Evolutionary conservation across 2,113 vertebrate species (phyloP), one percentile per base, ranked within the genome.

Genomic region (Barnardius zonarius): DNA sequence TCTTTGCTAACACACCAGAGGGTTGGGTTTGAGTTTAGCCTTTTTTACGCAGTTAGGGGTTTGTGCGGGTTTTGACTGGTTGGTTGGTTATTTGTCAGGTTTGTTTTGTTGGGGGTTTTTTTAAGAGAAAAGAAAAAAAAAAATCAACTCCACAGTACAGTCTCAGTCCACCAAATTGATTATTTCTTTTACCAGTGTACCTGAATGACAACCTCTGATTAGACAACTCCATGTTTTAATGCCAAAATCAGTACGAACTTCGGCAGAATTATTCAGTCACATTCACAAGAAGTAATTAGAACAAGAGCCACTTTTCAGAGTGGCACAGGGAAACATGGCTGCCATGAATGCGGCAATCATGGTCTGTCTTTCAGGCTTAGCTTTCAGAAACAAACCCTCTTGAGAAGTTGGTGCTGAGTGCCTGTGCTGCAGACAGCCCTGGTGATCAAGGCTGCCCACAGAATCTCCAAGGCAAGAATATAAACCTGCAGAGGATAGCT

Each of bases 81-180:
- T 13, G 9, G 0, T 57, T 30, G 17, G 10, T 54, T 72, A 13
- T 2, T 43, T 61, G 46, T 35, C 3, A 3, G 4, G 18, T 76
- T 57, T 44, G 25, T 24, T 24, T 57, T 35, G 9, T 22, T 67
- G 23, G 5, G 0, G 8, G 0, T 1, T 10, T 35, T 69, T 73
- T 44, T 19, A 19, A 31, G 33, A 22, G 19, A 23, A 57, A 23
- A 57, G 5, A 59, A 92, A 41, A 87, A 92, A 41, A 87, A 18
- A 2, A 35, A 0, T 43, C 19, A 68, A 52, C 11, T 57, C 18
- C 17, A 4, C 27, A 44, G 41, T 25, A 20, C 23, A 35, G 62
- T 81, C 77, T 86, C n/a, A 67, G 61, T 35, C n/a, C 22, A 70
- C 1, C 25, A 59, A 74, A 43, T 1, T 37, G 23, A 64, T 76